Evolutionary conservation across 2,113 vertebrate genomes (phyloP).

Genomic region (Puffinus mauretanicus): DNA sequence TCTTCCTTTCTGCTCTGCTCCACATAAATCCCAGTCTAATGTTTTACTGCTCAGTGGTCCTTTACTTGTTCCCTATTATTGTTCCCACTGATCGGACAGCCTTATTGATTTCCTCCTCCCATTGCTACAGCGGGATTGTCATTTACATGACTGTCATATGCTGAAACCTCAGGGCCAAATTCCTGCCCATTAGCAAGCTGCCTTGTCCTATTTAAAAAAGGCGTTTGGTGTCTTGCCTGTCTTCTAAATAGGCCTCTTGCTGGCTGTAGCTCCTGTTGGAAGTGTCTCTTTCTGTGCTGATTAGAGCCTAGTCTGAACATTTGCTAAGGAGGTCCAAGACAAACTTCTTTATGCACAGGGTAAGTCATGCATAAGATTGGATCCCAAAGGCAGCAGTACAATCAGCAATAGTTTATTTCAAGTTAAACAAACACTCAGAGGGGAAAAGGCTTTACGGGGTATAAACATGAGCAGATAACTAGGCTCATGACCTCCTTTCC

Average conservation of each 20-base stretch:
- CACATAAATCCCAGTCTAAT: not conserved
- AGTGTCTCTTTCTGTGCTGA: not conserved
- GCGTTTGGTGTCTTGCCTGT: conserved; percentile 6
- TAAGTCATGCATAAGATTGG: conserved; percentile 59
- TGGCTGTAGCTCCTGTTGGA: conserved; percentile 41
- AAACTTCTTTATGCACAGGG: conserved; percentile 45
- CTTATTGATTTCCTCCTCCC: not conserved
- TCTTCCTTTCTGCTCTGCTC: not conserved
- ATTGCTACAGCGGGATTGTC: not conserved
- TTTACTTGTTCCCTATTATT: conserved; percentile 6
- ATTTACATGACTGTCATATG: not conserved
- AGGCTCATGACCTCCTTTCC: conserved; percentile 31
- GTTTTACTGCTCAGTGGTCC: not conserved
- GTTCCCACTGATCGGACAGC: not conserved
- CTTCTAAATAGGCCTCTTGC: conserved; percentile 50
- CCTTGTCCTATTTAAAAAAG: conserved; percentile 31
- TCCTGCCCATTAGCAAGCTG: conserved; percentile 55
- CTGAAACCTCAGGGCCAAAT: conserved; percentile 29
- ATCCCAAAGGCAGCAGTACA: conserved; percentile 45
- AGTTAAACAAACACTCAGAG: conserved; percentile 11
- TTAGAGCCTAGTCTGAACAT: conserved; percentile 39
- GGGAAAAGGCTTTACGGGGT: not conserved
- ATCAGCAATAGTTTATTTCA: conserved; percentile 48
- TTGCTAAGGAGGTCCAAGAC: conserved; percentile 55
- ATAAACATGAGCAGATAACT: conserved; percentile 34